phyloP scores from a whole-genome alignment of 2,888 invertebrate genomes.

The Mythimna loreyi region DNA sequence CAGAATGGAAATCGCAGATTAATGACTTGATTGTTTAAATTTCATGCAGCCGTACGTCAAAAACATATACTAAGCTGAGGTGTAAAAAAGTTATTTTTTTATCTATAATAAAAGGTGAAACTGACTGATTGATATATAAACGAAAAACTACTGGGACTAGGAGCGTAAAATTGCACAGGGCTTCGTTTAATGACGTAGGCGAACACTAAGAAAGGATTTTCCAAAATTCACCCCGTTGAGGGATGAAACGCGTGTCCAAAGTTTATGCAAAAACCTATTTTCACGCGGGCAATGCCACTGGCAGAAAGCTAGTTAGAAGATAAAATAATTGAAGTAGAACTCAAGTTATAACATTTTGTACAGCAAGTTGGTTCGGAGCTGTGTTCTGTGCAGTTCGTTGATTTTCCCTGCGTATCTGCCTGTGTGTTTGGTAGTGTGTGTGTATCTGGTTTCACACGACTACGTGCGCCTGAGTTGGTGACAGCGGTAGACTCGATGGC shows the following conservation, averaged over 20 bases:
- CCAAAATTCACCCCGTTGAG: too few relatives aligned
- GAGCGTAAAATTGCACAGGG: too few relatives aligned
- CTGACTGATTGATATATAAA: too few relatives aligned
- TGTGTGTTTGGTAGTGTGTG: conserved; percentile 70
- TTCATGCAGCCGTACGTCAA: not conserved
- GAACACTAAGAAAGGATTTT: too few relatives aligned
- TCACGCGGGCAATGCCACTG: too few relatives aligned
- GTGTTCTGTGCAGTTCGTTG: conserved; percentile 64
- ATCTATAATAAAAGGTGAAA: too few relatives aligned
- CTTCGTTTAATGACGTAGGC: too few relatives aligned
- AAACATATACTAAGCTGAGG: not conserved
- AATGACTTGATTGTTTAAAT: conserved; percentile 13
- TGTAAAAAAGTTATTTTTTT: too few relatives aligned
- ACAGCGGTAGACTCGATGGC: conserved; percentile 82
- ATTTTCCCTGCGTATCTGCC: conserved; percentile 73
- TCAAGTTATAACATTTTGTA: conserved; percentile 41
- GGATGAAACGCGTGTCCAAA: too few relatives aligned
- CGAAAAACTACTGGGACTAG: too few relatives aligned
- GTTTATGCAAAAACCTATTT: too few relatives aligned
- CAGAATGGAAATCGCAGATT: not conserved
- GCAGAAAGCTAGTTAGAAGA: too few relatives aligned
- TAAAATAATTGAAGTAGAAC: conserved; percentile 19
- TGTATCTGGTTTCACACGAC: conserved; percentile 77
- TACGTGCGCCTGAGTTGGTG: conserved; percentile 69
- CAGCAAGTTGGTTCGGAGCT: conserved; percentile 40